phyloP scores from a whole-genome alignment of 2,888 invertebrate species.

The Allacma fusca region DNA sequence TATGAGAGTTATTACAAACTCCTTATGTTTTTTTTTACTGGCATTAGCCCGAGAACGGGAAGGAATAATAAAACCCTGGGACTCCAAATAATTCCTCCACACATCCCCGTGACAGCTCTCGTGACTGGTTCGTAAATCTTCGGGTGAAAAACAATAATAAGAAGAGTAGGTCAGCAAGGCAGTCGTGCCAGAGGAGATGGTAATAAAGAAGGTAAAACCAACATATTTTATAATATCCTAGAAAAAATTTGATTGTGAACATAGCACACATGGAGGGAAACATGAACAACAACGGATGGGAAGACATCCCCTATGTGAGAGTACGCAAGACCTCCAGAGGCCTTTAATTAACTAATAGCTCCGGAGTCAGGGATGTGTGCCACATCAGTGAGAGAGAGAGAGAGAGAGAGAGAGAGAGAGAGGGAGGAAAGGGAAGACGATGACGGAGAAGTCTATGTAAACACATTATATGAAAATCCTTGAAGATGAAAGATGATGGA shows the following conservation, averaged over 20 bases:
- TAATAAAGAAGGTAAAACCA: constrained; percentile 8
- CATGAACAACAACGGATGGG: background rate
- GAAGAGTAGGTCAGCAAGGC: constrained; percentile 13
- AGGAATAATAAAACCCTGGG: constrained; percentile 11
- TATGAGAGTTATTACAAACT: no score
- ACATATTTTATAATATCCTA: background rate
- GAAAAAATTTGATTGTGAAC: background rate
- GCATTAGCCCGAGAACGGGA: background rate
- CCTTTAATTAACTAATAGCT: constrained; percentile 9
- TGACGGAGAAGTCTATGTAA: background rate
- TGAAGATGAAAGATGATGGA: constrained; percentile 6
- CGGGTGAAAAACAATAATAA: background rate
- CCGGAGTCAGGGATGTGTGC: no score
- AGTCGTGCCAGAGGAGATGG: constrained; percentile 10
- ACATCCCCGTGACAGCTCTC: background rate
- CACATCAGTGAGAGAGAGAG: no score
- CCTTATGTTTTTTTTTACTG: no score
- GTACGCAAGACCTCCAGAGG: background rate
- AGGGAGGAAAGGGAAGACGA: background rate
- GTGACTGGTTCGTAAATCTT: constrained; percentile 12
- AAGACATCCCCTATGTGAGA: background rate
- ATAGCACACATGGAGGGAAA: background rate
- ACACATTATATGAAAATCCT: background rate
- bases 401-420: no score
- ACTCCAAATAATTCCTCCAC: background rate